phyloP scores from a whole-genome alignment of 2,797 vertebrate species.

The Pyrocephalus nanus region DNA sequence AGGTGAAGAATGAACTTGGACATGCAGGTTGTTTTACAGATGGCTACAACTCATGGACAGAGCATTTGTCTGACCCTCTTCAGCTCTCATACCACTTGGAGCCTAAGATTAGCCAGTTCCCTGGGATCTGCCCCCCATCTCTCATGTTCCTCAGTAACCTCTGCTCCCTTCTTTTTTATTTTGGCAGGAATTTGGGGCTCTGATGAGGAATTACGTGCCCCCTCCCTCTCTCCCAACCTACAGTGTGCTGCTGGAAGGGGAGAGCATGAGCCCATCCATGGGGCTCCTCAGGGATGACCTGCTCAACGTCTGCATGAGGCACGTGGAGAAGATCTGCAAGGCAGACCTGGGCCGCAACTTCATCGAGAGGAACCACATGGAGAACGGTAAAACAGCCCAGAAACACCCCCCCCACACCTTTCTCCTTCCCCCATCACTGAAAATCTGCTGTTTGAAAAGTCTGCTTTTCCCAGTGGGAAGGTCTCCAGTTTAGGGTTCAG shows the following conservation, averaged over 20 bases:
- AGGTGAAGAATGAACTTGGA: background rate
- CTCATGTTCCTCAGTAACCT: background rate
- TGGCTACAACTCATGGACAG: background rate
- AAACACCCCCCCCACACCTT: background rate
- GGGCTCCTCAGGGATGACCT: slow-evolving; percentile 78
- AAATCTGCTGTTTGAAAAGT: background rate
- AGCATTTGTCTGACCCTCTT: background rate
- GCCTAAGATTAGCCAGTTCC: background rate
- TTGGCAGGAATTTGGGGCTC: slow-evolving; percentile 77
- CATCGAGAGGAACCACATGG: slow-evolving; percentile 80
- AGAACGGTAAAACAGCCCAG: slow-evolving; percentile 68
- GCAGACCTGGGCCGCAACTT: slow-evolving; percentile 77
- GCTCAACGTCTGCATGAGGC: slow-evolving; percentile 77
- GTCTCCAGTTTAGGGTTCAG: background rate
- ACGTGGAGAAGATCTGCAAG: slow-evolving; percentile 81
- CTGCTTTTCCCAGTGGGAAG: background rate
- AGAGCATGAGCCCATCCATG: slow-evolving; percentile 78
- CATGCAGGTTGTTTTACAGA: background rate
- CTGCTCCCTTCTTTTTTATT: background rate
- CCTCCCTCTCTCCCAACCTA: slow-evolving; percentile 80
- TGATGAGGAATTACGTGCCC: slow-evolving; percentile 79
- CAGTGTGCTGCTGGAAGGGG: slow-evolving; percentile 78
- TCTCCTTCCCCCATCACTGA: background rate
- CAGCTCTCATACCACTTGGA: background rate
- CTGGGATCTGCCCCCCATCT: no score